Base-by-base conservation (phyloP, 2,888 invertebrate genomes). In the Syritta pipiens region DNA sequence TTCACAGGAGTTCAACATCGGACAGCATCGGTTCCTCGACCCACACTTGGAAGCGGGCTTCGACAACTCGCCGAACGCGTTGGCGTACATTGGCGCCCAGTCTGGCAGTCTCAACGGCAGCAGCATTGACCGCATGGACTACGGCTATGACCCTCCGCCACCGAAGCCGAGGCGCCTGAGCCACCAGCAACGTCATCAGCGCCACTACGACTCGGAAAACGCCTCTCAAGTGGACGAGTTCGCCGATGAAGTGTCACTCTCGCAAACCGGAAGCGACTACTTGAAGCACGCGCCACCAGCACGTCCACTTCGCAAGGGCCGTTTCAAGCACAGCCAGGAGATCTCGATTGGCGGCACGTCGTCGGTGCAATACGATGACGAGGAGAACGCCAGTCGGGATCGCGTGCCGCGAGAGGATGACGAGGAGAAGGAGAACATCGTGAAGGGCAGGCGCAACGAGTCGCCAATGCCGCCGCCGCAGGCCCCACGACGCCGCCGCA, bases 1-100 rank as follows among this genome's bases (percentile, higher is more conserved):
- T 85, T 95, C 95, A 81, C 93, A 93, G 85, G 86, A 88, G 71
- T 95, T 95, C 88, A 93, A 95, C 89, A 94, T 95, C 85, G 93
- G 94, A 88, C 91, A 95, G 69, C 93, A 94, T 74, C 92, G 93
- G 87, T 95, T 94, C 85, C 91, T 95, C 65, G 94, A 93, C 84
- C 92, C 92, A 55, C 95, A 95, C 89, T 94, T 96, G 83, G 91
- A 94, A 82, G 94, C 95, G 88, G 95, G 94, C 22, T 93, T 95
- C 84, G 91, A 91, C 72, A 92, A 93, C 4, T 82, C 87, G 24
- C 90, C 90, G 62, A 95, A 94, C 86, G 91, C 92, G 7, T 89
- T 94, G 55, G 91, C 92, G 22, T 90, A 92, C 59, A 91, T 94
- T 86, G 92, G 92, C 57, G 85, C 86, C 30, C 81, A 82, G 22